These are phyloP conservation scores for Balearica regulorum DNA, from an alignment of 2,797 vertebrate species.

Conservation along the genomic window DNA sequence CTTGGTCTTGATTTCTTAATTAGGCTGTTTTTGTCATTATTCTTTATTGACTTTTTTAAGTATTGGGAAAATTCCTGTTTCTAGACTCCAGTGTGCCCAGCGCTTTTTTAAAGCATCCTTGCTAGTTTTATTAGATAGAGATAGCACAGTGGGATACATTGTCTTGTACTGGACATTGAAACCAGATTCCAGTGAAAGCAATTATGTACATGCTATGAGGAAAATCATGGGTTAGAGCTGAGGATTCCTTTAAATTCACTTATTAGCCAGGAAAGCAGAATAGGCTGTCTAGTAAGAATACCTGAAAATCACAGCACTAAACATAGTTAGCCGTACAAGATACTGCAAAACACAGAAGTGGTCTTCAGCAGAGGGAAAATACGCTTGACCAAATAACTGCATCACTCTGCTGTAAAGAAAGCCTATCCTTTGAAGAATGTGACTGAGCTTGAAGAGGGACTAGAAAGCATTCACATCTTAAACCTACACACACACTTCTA, in stretches of 20 bases:
- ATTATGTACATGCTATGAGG: background rate
- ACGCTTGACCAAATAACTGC: background rate
- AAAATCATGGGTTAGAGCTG: background rate
- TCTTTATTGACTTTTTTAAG: background rate
- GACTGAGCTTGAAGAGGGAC: background rate
- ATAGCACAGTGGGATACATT: background rate
- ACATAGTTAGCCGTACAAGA: background rate
- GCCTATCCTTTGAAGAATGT: background rate
- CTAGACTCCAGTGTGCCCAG: background rate
- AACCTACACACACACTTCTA: background rate
- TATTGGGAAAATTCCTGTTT: background rate
- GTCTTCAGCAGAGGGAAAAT: background rate
- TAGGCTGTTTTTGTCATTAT: background rate
- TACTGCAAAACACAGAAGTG: background rate
- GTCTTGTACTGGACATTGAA: constrained; percentile 6
- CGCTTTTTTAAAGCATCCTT: background rate
- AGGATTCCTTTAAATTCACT: background rate
- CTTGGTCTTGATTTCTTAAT: background rate
- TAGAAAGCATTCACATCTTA: background rate
- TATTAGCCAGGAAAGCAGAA: background rate
- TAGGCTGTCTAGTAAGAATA: background rate
- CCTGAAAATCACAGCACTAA: background rate
- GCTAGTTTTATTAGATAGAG: background rate
- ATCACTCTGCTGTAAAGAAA: background rate
- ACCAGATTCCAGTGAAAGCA: background rate